Evolutionary conservation across 2,888 invertebrate genomes (phyloP).

Genomic region (Sepioteuthis lessoniana): DNA sequence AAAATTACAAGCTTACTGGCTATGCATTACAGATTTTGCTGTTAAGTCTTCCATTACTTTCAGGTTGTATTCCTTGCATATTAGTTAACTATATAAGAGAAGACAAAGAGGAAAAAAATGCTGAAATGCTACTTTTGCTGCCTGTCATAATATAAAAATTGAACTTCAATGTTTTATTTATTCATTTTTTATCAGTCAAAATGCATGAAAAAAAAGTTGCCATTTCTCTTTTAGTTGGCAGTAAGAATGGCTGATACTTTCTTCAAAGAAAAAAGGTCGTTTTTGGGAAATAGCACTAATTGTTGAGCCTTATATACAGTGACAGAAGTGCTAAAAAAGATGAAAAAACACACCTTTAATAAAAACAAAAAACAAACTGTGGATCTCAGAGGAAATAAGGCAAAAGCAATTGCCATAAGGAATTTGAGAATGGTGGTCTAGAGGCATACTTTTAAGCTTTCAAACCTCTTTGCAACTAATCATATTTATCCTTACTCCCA

Average conservation of each 20-base stretch:
- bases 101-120: background rate
- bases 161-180: background rate
- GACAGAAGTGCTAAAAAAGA: background rate
- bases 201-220: background rate
- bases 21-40: background rate
- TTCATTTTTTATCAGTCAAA: background rate
- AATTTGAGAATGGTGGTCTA: background rate
- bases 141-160: background rate
- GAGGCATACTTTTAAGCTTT: background rate
- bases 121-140: background rate
- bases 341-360: background rate
- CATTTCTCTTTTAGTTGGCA: background rate
- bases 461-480: conserved; percentile 1
- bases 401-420: background rate
- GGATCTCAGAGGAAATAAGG: background rate
- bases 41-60: conserved; percentile 1
- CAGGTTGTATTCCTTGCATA: background rate
- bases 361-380: background rate
- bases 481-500: background rate
- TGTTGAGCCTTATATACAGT: background rate
- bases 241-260: background rate
- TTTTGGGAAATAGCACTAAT: background rate
- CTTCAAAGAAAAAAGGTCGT: background rate
- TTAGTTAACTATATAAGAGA: background rate
- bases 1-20: background rate